Base-by-base conservation (phyloP, 2,888 invertebrate species). In the Perithous albicinctus region DNA sequence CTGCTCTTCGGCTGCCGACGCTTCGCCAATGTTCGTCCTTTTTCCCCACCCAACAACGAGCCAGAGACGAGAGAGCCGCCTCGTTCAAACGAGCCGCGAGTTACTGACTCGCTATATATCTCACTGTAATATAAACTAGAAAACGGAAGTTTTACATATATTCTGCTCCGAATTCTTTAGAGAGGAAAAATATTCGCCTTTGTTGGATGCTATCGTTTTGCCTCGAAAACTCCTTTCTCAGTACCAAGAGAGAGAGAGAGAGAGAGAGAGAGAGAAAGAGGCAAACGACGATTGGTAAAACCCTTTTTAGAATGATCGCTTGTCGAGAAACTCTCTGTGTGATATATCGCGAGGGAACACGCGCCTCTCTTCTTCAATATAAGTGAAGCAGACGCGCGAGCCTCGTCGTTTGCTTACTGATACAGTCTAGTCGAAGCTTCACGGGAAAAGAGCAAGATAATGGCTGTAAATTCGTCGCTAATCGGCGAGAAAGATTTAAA, bases 61-160 rank as follows among this genome's bases (percentile, higher is more conserved):
- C 59, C 18, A 20, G 38, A n/a, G n/a, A n/a, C n/a, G n/a, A 38
- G 35, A 10, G 35, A 32, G 70, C 56, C 72, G 75, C 76, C 80
- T 83, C 79, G 88, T 89, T 91, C 91, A 91, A 92, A 91, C 91
- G 89, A 86, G 89, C 91, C 91, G 91, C 72, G 59, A 89, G 86
- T 88, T 88, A 86, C 83, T n/a, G n/a, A n/a, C n/a, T n/a, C 88
- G 87, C 89, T 89, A 43, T 89, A 43, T 88, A 88, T 89, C 89
- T 54, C 41, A 26, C 20, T 80, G 83, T 84, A 81, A 85, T 85
- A 86, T 88, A 87, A 90, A 89, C 85, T 86, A 85, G 80, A 89
- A n/a, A 85, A 85, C 64, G 69, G 20, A 64, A 88, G 85, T 88
- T 91, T 89, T 89, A 90, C 90, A 91, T 91, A 90, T 43, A 77